These are phyloP conservation scores for Caerostris extrusa DNA, from an alignment of 1,140 invertebrate species.

Conservation along the genomic window DNA sequence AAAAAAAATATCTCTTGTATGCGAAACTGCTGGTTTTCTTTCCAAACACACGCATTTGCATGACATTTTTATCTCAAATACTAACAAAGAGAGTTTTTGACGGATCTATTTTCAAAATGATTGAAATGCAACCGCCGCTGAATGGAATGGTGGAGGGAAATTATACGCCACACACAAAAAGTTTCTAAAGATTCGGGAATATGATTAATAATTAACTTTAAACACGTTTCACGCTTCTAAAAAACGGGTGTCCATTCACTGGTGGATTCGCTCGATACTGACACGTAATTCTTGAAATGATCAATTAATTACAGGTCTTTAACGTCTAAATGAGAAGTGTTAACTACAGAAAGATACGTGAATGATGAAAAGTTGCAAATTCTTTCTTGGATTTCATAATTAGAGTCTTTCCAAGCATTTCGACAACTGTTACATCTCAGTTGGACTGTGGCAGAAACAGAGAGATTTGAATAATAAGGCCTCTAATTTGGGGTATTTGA, in stretches of 20 bases:
- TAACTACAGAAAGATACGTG: neutral
- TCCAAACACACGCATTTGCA: constrained; percentile 56
- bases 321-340: constrained; percentile 54
- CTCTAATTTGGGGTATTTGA: neutral
- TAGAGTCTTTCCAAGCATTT: constrained; percentile 5
- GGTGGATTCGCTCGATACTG: constrained; percentile 29
- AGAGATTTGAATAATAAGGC: neutral
- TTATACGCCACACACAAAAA: constrained; percentile 21
- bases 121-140: constrained; percentile 45
- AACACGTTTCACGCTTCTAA: constrained; percentile 15
- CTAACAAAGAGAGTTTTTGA: constrained; percentile 58
- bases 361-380: constrained; percentile 52
- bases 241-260: constrained; percentile 10
- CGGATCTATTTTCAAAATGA: constrained; percentile 63
- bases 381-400: constrained; percentile 41
- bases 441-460: neutral
- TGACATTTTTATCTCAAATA: constrained; percentile 67
- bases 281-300: constrained; percentile 33
- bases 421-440: constrained; percentile 31
- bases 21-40: constrained; percentile 32
- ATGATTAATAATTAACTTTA: constrained; percentile 68
- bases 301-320: constrained; percentile 71
- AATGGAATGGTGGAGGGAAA: constrained; percentile 61
- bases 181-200: constrained; percentile 17
- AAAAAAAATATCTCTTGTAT: neutral